Evolutionary conservation across 2,797 vertebrate genomes (phyloP).

Genomic region (Melanotaenia parkinsoni): DNA sequence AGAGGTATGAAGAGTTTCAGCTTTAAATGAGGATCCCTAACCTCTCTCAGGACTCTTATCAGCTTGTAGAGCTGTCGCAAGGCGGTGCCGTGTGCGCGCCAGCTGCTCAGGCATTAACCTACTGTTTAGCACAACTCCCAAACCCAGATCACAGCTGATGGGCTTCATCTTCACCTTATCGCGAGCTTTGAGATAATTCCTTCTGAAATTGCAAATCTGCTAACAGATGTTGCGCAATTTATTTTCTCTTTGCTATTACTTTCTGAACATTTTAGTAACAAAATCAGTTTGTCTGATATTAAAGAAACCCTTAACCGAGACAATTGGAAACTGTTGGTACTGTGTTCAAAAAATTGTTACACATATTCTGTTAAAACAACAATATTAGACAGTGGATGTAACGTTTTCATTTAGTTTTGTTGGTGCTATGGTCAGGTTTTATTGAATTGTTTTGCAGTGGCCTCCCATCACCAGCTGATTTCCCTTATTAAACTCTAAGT

Average conservation of each 20-base stretch:
- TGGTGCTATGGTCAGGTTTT: neutral
- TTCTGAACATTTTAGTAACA: too few relatives aligned
- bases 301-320: too few relatives aligned
- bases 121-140: constrained; percentile 26
- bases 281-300: too few relatives aligned
- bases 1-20: constrained; percentile 35
- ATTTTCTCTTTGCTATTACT: neutral
- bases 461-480: constrained; percentile 24
- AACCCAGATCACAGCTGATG: constrained; percentile 19
- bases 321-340: too few relatives aligned
- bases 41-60: constrained; percentile 59
- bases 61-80: constrained; percentile 51
- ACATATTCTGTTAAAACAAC: too few relatives aligned
- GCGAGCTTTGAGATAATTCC: neutral
- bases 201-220: neutral
- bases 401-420: too few relatives aligned
- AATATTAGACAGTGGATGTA: too few relatives aligned
- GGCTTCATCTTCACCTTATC: constrained; percentile 4
- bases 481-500: constrained; percentile 27
- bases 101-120: constrained; percentile 50
- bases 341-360: too few relatives aligned
- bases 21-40: constrained; percentile 37
- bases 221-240: neutral
- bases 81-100: constrained; percentile 52
- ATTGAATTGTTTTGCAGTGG: constrained; percentile 7